A percentile compares a stretch with the other conserved stretches of the same genome.
phyloP scores from a whole-genome alignment of 2,888 invertebrate species.

The Rhagophthalmus giganteus region DNA sequence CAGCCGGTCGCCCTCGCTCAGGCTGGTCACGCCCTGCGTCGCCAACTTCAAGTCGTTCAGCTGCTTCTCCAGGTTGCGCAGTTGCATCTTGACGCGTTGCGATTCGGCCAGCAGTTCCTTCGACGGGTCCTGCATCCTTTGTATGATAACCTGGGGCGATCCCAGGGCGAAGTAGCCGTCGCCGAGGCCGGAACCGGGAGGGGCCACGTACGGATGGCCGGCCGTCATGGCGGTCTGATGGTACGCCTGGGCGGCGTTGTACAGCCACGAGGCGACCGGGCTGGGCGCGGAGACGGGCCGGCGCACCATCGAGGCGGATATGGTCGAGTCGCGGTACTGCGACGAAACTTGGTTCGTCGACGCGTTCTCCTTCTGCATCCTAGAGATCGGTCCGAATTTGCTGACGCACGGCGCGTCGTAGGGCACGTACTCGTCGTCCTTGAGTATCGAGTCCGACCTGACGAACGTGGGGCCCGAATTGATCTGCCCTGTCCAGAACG shows the following conservation, averaged over 20 bases:
- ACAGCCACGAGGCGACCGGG: conserved; percentile 57
- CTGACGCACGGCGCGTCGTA: conserved; percentile 68
- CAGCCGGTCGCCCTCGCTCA: conserved; percentile 61
- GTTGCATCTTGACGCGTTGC: conserved; percentile 63
- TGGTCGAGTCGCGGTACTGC: conserved; percentile 46
- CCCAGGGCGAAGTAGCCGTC: conserved; percentile 59
- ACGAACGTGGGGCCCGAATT: conserved; percentile 53
- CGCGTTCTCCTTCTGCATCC: conserved; percentile 49
- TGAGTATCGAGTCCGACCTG: conserved; percentile 60
- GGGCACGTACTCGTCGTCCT: conserved; percentile 69
- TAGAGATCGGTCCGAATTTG: conserved; percentile 71
- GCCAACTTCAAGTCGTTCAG: conserved; percentile 64
- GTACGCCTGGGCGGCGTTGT: conserved; percentile 45
- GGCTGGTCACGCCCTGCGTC: conserved; percentile 58
- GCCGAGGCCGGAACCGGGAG: conserved; percentile 48
- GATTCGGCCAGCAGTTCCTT: conserved; percentile 61
- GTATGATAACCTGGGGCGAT: conserved; percentile 49
- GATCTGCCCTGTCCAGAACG: conserved; percentile 49
- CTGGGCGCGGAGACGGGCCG: conserved; percentile 58
- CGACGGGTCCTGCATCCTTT: conserved; percentile 52
- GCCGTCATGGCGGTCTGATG: conserved; percentile 46
- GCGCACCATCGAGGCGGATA: conserved; percentile 47
- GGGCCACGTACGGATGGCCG: conserved; percentile 43
- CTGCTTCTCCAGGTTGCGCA: conserved; percentile 64
- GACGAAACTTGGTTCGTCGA: conserved; percentile 43